Conservation (phyloP, 2,113 vertebrate species). For the Xenopus laevis region DNA sequence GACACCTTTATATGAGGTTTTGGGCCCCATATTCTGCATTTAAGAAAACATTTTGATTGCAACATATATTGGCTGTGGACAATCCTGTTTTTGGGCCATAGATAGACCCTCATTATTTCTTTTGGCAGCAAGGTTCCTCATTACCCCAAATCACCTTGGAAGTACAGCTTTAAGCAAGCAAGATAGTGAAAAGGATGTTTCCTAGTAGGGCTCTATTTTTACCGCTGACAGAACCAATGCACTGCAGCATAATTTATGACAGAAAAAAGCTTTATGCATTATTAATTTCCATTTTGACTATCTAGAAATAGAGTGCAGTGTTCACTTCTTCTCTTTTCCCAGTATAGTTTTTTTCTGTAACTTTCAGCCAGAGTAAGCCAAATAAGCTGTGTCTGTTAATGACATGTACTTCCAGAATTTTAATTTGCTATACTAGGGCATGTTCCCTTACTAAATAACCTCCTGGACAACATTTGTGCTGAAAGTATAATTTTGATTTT, state of each 20-base stretch:
- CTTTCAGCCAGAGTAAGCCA: constrained; percentile 10
- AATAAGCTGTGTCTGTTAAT: not conserved
- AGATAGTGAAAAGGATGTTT: constrained; percentile 17
- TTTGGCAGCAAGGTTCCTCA: constrained; percentile 9
- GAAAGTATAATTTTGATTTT: no score
- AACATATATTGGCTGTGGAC: no score
- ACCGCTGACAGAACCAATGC: constrained; percentile 19
- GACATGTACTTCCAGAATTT: no score
- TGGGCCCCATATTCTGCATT: no score
- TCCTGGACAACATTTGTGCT: no score
- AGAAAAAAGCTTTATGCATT: constrained; percentile 28
- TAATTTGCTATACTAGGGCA: no score
- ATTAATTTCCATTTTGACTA: constrained; percentile 25
- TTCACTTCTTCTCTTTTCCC: not conserved
- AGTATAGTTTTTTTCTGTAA: not conserved
- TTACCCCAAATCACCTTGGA: constrained; percentile 36
- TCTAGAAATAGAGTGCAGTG: constrained; percentile 9
- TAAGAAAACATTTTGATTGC: no score
- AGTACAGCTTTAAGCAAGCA: constrained; percentile 20
- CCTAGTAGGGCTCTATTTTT: constrained; percentile 29
- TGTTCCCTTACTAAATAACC: no score
- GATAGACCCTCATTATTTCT: not conserved
- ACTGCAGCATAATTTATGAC: constrained; percentile 37
- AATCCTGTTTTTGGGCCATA: no score
- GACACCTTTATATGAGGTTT: no score